Evolutionary conservation across 1,140 invertebrate species (phyloP), one percentile per base, ranked within the genome.

Genomic region (Orussus abietinus): DNA sequence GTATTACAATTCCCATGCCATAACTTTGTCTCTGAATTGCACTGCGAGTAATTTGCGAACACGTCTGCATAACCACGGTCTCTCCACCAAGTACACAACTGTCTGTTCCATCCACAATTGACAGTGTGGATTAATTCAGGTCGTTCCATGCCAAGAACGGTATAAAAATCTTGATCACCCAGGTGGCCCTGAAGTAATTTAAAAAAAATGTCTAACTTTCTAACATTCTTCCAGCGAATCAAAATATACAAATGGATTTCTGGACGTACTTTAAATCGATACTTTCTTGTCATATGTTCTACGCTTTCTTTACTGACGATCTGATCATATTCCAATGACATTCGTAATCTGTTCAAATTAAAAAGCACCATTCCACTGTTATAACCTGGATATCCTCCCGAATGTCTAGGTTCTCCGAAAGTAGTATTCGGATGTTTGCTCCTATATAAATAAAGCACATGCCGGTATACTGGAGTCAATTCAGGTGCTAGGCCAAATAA

Each of bases 1-100:
- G 86, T 86, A 69, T 90, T 87, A 66, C 88, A 90, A 74, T 92
- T 93, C 2, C 88, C 89, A 71, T 93, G 90, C 67, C 86, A 87
- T 18, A 92, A 70, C 68, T 84, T 80, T 5, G 83, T 76, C 44
- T 78, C 67, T n/a, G 80, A 80, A 38, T 81, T 66, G 63, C 90
- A 93, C 25, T 75, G 74, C 37, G 83, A 85, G 75, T 90, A 92
- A 42, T 79, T 66, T 47, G 83, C 77, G 62, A 92, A 92, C 20
- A 90, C 78, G 50, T 85, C 79, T 2, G 75, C 72, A 51, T 92
- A 91, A 3, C 87, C 88, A 53, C 88, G 82, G 47, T 84, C 76
- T 47, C 79, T 78, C 89, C 89, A 92, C 88, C 88, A 92, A 1
- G 78, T 80, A 59, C 89, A 92, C 31, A 93, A 65, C 59, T 92